Evolutionary conservation across 2,113 vertebrate species (phyloP).

Genomic region (Macaca fascicularis): T2T-MFA8v1.1 NC_088391.1:26610501-26611000

Average conservation of each 20-base stretch:
- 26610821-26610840: too few species aligned
- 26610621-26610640: not conserved
- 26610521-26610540: not conserved
- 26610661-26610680: not conserved
- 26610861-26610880: too few species aligned
- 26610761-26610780: not conserved
- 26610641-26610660: not conserved
- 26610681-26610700: not conserved
- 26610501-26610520: not conserved
- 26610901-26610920: too few species aligned
- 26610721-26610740: not conserved
- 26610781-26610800: not conserved
- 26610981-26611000: too few species aligned
- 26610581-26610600: not conserved
- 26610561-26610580: not conserved
- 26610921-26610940: too few species aligned
- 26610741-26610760: not conserved
- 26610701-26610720: not conserved
- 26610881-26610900: too few species aligned
- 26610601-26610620: not conserved
- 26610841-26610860: too few species aligned
- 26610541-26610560: not conserved
- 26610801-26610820: not conserved
- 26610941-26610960: too few species aligned
- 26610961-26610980: too few species aligned